Evolutionary conservation across 2,113 vertebrate genomes (phyloP).

Genomic region (Sorex fumeus): DNA sequence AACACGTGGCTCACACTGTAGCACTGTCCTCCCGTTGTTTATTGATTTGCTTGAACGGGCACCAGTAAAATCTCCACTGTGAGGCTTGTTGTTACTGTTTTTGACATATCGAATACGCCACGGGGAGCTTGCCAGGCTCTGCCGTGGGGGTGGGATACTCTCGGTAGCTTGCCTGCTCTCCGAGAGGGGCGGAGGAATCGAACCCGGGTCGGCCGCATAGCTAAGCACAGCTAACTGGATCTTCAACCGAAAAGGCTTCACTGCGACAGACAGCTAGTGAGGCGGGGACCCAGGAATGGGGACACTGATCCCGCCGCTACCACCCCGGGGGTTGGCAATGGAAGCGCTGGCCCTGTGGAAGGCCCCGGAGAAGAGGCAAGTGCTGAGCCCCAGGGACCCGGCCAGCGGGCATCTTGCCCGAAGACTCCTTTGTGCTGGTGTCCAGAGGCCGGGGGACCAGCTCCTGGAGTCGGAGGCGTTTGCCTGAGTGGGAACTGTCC

Average conservation of each 20-base stretch:
- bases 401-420: background rate
- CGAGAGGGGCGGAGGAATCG: too few relatives aligned
- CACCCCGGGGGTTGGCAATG: too few relatives aligned
- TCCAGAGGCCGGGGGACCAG: rapidly evolving
- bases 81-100: too few relatives aligned
- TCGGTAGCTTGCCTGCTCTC: too few relatives aligned
- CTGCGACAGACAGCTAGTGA: background rate
- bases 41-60: too few relatives aligned
- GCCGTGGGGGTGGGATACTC: too few relatives aligned
- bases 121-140: too few relatives aligned
- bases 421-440: background rate
- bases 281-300: background rate
- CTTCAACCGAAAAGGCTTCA: constrained; percentile 13
- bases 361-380: background rate
- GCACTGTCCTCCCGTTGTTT: too few relatives aligned
- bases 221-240: constrained; percentile 69
- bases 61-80: background rate
- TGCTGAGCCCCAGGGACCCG: background rate
- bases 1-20: too few relatives aligned
- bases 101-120: too few relatives aligned
- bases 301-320: background rate
- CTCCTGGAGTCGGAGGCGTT: rapidly evolving
- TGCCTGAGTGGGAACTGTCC: rapidly evolving
- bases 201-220: background rate
- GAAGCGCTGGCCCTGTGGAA: too few relatives aligned